Percentiles rank a stretch among this genome's conserved stretches.
These are phyloP conservation scores for Lithophane ornitopus DNA, from an alignment of 2,888 invertebrate genomes.

Conservation along the genomic window DNA sequence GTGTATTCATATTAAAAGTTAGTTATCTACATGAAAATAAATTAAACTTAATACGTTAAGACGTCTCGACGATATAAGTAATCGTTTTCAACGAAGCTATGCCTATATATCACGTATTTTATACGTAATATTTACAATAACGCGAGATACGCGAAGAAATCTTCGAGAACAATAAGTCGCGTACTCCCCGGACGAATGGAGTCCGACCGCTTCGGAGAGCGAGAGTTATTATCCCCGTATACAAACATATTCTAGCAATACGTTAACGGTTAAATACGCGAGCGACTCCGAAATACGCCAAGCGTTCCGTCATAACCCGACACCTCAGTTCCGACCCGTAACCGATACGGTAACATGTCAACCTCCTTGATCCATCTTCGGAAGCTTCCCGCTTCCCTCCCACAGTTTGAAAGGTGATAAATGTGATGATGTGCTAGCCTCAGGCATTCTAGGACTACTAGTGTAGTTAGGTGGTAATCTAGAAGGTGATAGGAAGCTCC, in stretches of 20 bases:
- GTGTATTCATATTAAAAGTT: constrained; percentile 83
- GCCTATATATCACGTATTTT: constrained; percentile 63
- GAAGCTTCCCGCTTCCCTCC: constrained; percentile 78
- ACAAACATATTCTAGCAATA: constrained; percentile 69
- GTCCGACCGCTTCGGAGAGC: constrained; percentile 74
- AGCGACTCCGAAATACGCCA: constrained; percentile 65
- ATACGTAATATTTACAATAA: constrained; percentile 63
- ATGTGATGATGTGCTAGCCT: constrained; percentile 81
- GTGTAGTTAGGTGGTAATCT: constrained; percentile 85
- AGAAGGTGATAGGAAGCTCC: constrained; percentile 86
- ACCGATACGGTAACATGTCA: constrained; percentile 77
- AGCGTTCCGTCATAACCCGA: constrained; percentile 80
- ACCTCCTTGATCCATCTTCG: constrained; percentile 84
- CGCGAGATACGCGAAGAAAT: constrained; percentile 61
- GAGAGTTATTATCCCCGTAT: constrained; percentile 86
- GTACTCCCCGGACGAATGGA: constrained; percentile 75
- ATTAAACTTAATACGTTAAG: constrained; percentile 68
- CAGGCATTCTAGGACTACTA: constrained; percentile 85
- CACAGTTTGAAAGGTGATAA: constrained; percentile 85
- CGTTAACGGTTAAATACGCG: constrained; percentile 74
- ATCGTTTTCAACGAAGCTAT: constrained; percentile 59
- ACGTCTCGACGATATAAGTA: constrained; percentile 63
- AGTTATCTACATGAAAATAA: constrained; percentile 79
- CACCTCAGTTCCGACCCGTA: constrained; percentile 79
- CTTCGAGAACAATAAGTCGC: constrained; percentile 87